Base-by-base conservation (phyloP, 2,797 vertebrate species). In the Manis crassicaudata region DNA sequence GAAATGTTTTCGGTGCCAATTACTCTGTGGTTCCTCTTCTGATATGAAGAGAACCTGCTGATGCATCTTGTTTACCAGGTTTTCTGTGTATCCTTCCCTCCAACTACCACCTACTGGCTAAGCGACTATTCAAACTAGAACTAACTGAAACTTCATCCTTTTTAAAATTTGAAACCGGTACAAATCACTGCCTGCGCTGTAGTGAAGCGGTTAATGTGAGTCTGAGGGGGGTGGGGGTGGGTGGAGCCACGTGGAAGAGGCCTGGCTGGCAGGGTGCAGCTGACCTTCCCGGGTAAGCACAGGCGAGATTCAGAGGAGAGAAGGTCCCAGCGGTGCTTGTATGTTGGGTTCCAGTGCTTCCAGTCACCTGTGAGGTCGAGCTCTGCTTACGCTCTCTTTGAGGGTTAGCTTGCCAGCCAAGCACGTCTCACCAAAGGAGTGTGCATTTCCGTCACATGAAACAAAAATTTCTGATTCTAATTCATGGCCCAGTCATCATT, bases 381-480 rank as follows among this genome's bases (percentile, higher is more conserved):
- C 29, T 84, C 10, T 35, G 56, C 37, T 25, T 17, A 13, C 52
- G 12, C 17, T 63, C 32, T 88, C 32, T 40, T 14, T 65, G 11
- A 21, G 16, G 3, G 43, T 73, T 14, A 17, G 6, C 37, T 70
- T 82, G n/a, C 6, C 72, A 25, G 35, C 6, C 46, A 56, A 88
- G 50, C 80, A 25, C 6, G 67, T n/a, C 2, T 87, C 11, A 17
- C 9, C 60, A 54, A 95, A 32, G 52, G 6, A 75, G 32, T 16
- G 25, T 67, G 3, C 20, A 4, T 65, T 94, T 95, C 23, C 63
- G 8, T 76, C 35, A 68, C 35, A 35, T 20, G 37, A 7, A 84
- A 29, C 60, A 4, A 17, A 50, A 68, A 76, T 27, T 65, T 93
- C 10, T 68, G 23, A 62, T 89, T 67, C 43, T 84, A 88, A 90